Evolutionary conservation across 2,888 invertebrate genomes (phyloP).

Genomic region (Cryptophagus acutangulus): DNA sequence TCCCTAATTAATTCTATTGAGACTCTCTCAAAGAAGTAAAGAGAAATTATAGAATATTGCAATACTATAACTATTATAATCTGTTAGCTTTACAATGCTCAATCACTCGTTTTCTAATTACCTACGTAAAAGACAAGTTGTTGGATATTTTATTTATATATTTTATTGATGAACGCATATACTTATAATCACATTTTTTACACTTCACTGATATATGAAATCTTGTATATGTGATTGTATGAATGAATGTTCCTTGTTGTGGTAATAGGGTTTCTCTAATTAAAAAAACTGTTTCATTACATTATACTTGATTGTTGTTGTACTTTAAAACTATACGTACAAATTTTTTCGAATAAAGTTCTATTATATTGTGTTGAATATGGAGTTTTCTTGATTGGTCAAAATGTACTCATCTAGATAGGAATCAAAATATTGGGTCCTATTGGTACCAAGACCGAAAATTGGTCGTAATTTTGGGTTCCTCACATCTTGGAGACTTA

Average conservation of each 20-base stretch:
- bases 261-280: slow-evolving; percentile 33
- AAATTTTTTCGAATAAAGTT: slow-evolving; percentile 26
- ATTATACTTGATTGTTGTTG: slow-evolving; percentile 10
- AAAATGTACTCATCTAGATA: too few species aligned
- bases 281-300: too few species aligned
- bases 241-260: slow-evolving; percentile 28
- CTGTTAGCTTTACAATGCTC: slow-evolving; percentile 34
- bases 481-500: too few species aligned
- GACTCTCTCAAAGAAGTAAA: slow-evolving; percentile 6
- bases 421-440: too few species aligned
- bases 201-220: slow-evolving; percentile 17
- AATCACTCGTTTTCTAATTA: slow-evolving; percentile 25
- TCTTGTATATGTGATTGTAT: too few species aligned
- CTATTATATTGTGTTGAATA: slow-evolving; percentile 22
- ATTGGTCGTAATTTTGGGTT: too few species aligned
- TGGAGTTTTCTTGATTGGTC: too few species aligned
- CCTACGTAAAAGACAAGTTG: slow-evolving; percentile 14
- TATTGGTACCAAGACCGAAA: too few species aligned
- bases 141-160: slow-evolving; percentile 13
- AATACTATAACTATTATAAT: slow-evolving; percentile 9
- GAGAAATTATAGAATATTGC: background rate
- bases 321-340: slow-evolving; percentile 24
- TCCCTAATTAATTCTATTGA: slow-evolving; percentile 17
- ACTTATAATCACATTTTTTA: slow-evolving; percentile 10
- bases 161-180: slow-evolving; percentile 8